A percentile compares a stretch with the other conserved stretches of the same genome.
These are phyloP conservation scores for Mycteria americana DNA, from an alignment of 2,797 vertebrate genomes.

Conservation along the genomic window DNA sequence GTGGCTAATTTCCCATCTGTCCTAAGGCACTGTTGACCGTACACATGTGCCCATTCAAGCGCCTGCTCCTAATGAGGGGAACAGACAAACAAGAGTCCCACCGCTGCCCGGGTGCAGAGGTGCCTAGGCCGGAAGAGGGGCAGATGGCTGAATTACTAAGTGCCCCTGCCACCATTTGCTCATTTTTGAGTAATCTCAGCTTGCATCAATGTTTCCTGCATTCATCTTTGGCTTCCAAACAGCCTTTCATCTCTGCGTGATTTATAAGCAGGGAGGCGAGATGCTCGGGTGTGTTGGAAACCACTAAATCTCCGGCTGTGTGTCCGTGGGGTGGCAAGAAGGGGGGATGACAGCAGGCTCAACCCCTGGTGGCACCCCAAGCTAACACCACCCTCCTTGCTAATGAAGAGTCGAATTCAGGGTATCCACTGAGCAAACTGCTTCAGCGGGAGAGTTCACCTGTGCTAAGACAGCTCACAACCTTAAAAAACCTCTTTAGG, in stretches of 20 bases:
- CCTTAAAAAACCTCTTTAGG: background rate
- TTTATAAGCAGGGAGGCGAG: background rate
- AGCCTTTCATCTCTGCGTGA: background rate
- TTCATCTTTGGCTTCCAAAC: background rate
- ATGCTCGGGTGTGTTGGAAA: background rate
- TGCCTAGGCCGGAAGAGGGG: background rate
- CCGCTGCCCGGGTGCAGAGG: background rate
- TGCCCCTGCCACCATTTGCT: background rate
- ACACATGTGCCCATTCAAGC: background rate
- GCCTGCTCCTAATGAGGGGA: conserved; percentile 22
- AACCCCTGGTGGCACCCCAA: background rate
- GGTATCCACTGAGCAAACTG: background rate
- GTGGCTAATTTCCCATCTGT: background rate
- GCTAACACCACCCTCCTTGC: background rate
- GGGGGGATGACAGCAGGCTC: background rate
- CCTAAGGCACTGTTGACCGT: conserved; percentile 3
- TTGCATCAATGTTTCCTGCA: background rate
- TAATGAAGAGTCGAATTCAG: background rate
- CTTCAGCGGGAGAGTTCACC: background rate
- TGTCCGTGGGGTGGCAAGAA: background rate
- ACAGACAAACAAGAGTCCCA: background rate
- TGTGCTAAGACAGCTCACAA: background rate
- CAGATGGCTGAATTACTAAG: background rate
- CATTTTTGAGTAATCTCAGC: background rate
- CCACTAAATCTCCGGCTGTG: background rate